Base-by-base conservation (phyloP, 2,113 vertebrate genomes). In the Oncorhynchus masou region DNA sequence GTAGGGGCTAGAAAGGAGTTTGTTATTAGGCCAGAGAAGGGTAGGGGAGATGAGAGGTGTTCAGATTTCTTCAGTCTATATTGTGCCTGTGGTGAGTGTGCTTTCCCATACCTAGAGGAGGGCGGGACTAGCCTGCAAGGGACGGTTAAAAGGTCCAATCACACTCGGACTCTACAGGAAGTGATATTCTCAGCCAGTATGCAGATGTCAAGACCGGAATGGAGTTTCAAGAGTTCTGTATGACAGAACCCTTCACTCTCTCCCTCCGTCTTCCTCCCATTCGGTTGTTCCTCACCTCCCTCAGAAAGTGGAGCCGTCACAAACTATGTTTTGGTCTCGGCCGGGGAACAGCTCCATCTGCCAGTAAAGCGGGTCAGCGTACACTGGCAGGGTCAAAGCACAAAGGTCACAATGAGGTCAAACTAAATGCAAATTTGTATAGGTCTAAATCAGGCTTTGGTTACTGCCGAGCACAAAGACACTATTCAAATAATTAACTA, bases 321-420 rank as follows among this genome's bases (percentile, higher is more conserved):
- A 94, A 81, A 92, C 83, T 34, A 94, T 86, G 81, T 91, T 92
- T 84, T 94, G 92, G 29, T 87, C 92, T 70, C 79, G 84, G 5
- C 90, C 90, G 0, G 93, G 92, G 66, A 92, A 92, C 34, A 93
- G 87, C 82, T 93, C 92, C 90, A 93, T 89, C 84, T 91, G 87
- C 93, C 93, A 94, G 88, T 90, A 93, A 7, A 83, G 90, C 3
- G 92, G 88, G 76, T 94, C 93, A 0, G 93, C 92, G 2, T 92
- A 91, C 29, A 94, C 93, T 94, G 79, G 66, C 16, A 34, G 62
- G 68, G 69, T 66, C 29, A 78, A 66, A 74, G 34, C 13, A 51
- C 29, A 59, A 19, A 39, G 25, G 68, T 68, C 9, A 45, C n/a
- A 16, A 62, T 57, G 4, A 64, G 20, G 54, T 62, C 59, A 62